These are phyloP conservation scores for Sanderia malayensis DNA, from an alignment of 30 jellyfish, hydroid and myxozoan species.

Conservation along the genomic window DNA sequence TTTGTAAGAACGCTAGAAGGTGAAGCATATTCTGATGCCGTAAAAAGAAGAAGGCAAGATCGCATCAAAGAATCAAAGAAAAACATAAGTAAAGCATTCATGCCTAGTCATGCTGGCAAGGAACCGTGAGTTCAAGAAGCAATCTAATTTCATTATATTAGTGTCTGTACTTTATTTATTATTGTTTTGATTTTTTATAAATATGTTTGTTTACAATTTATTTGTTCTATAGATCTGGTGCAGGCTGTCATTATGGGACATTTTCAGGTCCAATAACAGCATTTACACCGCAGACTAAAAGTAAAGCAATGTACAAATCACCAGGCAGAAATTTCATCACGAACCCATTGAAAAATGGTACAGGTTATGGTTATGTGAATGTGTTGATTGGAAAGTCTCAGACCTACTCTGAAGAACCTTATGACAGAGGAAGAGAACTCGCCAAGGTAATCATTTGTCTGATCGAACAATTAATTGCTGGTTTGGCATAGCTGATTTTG, in stretches of 20 bases:
- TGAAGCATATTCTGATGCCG: slow-evolving; percentile 89
- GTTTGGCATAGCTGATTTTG: too few species aligned
- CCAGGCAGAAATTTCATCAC: slow-evolving; percentile 90
- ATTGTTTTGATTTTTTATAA: background rate
- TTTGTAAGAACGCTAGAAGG: slow-evolving; percentile 77
- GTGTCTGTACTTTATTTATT: background rate
- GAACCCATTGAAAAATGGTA: slow-evolving; percentile 84
- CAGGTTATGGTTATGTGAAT: slow-evolving; percentile 97
- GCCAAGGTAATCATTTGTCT: too few species aligned
- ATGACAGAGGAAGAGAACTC: slow-evolving; percentile 80
- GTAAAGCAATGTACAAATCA: slow-evolving; percentile 57
- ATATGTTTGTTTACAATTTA: background rate
- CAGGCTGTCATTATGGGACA: slow-evolving; percentile 96
- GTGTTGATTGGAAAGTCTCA: slow-evolving; percentile 94
- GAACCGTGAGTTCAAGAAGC: slow-evolving; percentile 80
- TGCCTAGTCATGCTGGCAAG: slow-evolving; percentile 95
- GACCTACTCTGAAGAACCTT: slow-evolving; percentile 84
- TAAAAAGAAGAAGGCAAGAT: slow-evolving; percentile 82
- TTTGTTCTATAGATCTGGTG: slow-evolving; percentile 94
- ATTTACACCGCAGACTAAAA: slow-evolving; percentile 67
- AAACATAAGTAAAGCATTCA: slow-evolving; percentile 78
- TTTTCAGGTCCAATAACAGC: slow-evolving; percentile 78
- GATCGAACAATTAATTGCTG: too few species aligned
- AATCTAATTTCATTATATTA: too few species aligned
- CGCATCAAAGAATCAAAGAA: slow-evolving; percentile 60